Evolutionary conservation across 2,113 vertebrate species (phyloP).

Genomic region (Egretta garzetta): DNA sequence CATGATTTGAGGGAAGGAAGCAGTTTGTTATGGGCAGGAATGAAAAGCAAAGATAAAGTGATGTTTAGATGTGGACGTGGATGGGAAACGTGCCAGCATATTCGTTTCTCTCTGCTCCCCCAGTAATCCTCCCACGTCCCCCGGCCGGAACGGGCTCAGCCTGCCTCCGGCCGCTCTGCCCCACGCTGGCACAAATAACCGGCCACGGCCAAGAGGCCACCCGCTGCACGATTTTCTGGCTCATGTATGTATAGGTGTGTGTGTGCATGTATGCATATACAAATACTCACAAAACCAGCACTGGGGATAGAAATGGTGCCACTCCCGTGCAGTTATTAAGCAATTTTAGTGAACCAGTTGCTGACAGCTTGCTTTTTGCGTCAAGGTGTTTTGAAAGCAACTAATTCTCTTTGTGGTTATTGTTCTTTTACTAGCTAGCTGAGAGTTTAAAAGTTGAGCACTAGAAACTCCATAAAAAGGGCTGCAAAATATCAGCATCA

Average conservation of each 20-base stretch:
- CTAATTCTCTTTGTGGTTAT: neutral
- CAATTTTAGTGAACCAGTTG: neutral
- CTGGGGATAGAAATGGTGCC: neutral
- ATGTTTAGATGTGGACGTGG: neutral
- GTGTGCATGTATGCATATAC: too few relatives aligned
- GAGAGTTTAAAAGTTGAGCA: neutral
- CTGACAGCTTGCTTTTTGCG: neutral
- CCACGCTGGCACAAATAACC: rapidly evolving
- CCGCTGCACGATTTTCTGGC: rapidly evolving
- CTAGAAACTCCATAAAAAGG: neutral
- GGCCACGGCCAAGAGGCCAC: too few relatives aligned
- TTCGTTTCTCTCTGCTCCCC: neutral
- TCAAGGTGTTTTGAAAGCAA: neutral
- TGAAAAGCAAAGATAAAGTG: neutral
- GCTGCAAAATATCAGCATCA: neutral
- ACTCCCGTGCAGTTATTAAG: neutral
- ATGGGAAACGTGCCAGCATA: neutral
- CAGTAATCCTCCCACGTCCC: neutral
- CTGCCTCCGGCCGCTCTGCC: neutral
- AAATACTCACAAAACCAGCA: neutral
- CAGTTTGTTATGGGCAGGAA: neutral
- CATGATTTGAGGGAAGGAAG: neutral
- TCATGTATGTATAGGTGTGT: neutral
- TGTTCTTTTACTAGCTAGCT: neutral
- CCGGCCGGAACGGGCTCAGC: neutral